Conservation (phyloP, 2,888 invertebrate species). For the Tenthredo scrophulariae region DNA sequence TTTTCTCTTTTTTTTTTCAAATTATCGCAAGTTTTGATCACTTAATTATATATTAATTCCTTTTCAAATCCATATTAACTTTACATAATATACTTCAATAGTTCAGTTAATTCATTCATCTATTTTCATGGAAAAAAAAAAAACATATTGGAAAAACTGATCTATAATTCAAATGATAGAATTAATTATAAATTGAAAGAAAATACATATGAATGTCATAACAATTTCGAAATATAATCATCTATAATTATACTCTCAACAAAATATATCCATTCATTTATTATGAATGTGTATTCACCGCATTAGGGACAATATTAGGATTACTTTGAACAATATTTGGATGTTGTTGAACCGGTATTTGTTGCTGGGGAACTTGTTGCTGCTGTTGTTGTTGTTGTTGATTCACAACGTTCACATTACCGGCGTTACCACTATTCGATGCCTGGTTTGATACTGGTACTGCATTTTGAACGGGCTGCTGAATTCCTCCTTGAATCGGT, state of each 20-base stretch:
- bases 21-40: neutral
- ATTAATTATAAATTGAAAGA: neutral
- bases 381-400: conserved; percentile 12
- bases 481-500: conserved; percentile 51
- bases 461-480: conserved; percentile 33
- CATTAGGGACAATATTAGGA: conserved; percentile 35
- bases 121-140: neutral
- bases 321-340: conserved; percentile 54
- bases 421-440: conserved; percentile 39
- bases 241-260: neutral
- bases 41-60: neutral
- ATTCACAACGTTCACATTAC: conserved; percentile 55
- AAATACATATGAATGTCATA: neutral
- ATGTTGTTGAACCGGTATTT: conserved; percentile 52
- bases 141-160: neutral
- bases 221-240: neutral
- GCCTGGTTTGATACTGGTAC: neutral
- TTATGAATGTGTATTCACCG: conserved; percentile 31
- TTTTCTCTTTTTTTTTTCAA: too few species aligned
- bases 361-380: conserved; percentile 55
- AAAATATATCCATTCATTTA: neutral
- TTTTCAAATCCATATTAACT: neutral
- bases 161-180: neutral
- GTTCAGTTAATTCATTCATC: neutral
- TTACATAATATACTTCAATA: neutral